Conservation (phyloP, 2,797 vertebrate genomes). For the Acanthis flammea region DNA sequence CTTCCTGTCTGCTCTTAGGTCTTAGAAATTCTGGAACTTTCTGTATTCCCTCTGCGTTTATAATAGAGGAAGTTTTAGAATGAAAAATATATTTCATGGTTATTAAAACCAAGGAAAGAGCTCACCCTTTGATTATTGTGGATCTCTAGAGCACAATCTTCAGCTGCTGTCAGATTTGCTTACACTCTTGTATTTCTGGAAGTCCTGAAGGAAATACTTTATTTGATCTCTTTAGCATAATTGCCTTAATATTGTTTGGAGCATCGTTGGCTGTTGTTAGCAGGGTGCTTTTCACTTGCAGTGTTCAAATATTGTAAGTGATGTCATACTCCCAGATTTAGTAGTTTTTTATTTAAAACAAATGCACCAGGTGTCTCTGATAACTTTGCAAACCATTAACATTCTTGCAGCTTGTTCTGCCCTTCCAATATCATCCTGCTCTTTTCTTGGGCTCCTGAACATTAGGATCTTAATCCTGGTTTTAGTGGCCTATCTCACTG, state of each 20-base stretch:
- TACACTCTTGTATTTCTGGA: not conserved
- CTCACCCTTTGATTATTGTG: not conserved
- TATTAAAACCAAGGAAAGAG: not conserved
- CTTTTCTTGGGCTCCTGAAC: not conserved
- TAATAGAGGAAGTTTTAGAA: not conserved
- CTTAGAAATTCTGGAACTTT: not conserved
- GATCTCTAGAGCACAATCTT: not conserved
- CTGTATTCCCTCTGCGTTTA: not conserved
- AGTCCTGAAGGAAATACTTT: not conserved
- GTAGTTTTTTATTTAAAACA: not conserved
- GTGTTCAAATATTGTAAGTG: not conserved
- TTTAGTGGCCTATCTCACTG: not conserved
- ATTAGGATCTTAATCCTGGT: not conserved
- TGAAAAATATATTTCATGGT: not conserved
- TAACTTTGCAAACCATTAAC: not conserved
- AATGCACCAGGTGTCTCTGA: not conserved
- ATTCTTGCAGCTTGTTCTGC: not conserved
- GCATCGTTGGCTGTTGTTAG: not conserved
- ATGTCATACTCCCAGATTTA: not conserved
- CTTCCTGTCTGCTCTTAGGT: not conserved
- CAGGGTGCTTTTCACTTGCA: not conserved
- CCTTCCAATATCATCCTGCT: not conserved
- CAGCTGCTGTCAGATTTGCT: not conserved
- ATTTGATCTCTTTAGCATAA: not conserved
- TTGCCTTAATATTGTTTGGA: not conserved